Percentiles rank a stretch among this genome's conserved stretches.
phyloP scores from a whole-genome alignment of 2,888 invertebrate genomes.

The Thecophora atra region DNA sequence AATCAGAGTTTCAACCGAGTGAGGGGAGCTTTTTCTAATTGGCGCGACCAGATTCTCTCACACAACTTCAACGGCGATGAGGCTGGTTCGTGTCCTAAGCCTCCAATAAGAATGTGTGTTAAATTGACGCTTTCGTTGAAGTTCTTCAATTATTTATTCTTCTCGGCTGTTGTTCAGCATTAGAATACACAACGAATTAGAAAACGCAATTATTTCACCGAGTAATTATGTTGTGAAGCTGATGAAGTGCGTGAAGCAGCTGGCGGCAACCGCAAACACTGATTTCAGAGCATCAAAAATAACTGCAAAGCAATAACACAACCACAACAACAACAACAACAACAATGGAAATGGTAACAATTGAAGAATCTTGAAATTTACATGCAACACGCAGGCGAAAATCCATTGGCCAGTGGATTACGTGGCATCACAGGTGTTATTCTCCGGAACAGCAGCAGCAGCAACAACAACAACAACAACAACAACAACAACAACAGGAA shows the following conservation, averaged over 20 bases:
- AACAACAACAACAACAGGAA: constrained; percentile 6
- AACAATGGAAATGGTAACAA: constrained; percentile 1
- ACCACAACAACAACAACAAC: constrained; percentile 18
- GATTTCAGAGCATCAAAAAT: neutral
- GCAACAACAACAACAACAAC: constrained; percentile 3
- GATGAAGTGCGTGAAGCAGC: neutral
- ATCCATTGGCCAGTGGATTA: constrained; percentile 1
- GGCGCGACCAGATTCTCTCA: no score
- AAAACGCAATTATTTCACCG: no score
- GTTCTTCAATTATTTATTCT: no score
- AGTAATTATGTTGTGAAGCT: no score
- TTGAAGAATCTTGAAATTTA: constrained; percentile 22
- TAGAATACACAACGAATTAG: no score
- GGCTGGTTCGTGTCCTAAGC: no score
- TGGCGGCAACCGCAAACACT: constrained; percentile 24
- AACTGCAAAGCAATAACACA: neutral
- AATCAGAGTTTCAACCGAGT: no score
- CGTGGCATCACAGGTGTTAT: constrained; percentile 29
- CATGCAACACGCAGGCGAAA: constrained; percentile 27
- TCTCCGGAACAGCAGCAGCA: constrained; percentile 28
- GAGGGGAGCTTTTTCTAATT: no score
- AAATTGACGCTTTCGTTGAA: no score
- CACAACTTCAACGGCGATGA: no score
- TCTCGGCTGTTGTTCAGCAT: no score
- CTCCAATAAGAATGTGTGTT: no score